Conservation (phyloP, 1,140 invertebrate genomes). For the Brachionus calyciflorus region DNA sequence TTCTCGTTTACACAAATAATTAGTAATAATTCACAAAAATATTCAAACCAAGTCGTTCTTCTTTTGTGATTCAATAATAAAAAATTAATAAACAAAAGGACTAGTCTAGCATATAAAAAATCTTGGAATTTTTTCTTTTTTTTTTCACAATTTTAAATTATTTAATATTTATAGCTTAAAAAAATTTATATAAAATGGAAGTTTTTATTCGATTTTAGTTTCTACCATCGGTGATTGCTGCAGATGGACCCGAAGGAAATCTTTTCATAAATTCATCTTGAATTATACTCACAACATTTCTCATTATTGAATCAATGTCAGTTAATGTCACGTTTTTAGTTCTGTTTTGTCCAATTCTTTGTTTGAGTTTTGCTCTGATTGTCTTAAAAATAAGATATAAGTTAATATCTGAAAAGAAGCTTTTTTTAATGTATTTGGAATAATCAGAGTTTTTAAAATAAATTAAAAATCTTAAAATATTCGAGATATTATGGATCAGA, state of each 20-base stretch:
- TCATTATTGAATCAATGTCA: slow-evolving; percentile 44
- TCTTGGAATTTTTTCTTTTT: not conserved
- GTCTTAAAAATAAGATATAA: slow-evolving; percentile 25
- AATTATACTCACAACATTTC: slow-evolving; percentile 45
- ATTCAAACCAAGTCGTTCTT: not conserved
- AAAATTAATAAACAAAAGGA: not conserved
- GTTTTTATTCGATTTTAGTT: not conserved
- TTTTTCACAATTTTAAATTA: not conserved
- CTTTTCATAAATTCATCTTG: slow-evolving; percentile 47
- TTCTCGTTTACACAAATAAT: too few relatives aligned
- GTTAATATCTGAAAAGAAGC: too few relatives aligned
- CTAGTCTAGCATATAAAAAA: slow-evolving; percentile 36
- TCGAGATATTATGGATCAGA: too few relatives aligned
- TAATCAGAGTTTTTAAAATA: too few relatives aligned
- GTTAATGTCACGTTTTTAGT: slow-evolving; percentile 15
- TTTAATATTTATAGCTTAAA: not conserved
- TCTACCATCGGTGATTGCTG: not conserved
- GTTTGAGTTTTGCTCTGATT: slow-evolving; percentile 35
- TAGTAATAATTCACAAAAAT: too few relatives aligned
- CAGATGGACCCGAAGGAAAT: slow-evolving; percentile 41
- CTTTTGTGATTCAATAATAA: not conserved
- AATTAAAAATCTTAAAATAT: too few relatives aligned
- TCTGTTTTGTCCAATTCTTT: slow-evolving; percentile 45
- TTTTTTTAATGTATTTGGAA: too few relatives aligned
- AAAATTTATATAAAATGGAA: not conserved